These are phyloP conservation scores for Scomber scombrus DNA, from an alignment of 2,113 vertebrate species.

Conservation along the genomic window DNA sequence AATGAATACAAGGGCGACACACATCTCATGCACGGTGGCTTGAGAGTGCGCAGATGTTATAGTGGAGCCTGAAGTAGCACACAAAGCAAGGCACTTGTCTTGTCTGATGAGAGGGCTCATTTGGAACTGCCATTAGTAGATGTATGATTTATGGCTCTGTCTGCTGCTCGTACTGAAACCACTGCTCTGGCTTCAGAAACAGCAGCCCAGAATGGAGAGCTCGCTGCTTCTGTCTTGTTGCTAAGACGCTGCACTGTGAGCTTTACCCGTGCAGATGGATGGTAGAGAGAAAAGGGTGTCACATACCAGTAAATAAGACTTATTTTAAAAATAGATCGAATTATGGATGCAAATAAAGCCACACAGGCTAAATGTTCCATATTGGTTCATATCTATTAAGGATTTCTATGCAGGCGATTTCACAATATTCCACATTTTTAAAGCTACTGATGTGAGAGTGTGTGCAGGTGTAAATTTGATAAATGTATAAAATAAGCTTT, in stretches of 20 bases:
- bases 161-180: constrained; percentile 63
- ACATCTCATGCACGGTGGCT: constrained; percentile 57
- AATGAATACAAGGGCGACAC: constrained; percentile 69
- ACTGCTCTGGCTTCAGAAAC: constrained; percentile 49
- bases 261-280: constrained; percentile 17
- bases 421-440: neutral
- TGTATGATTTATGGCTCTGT: constrained; percentile 80
- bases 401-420: neutral
- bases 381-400: neutral
- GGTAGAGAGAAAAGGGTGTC: constrained; percentile 13
- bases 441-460: neutral
- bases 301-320: constrained; percentile 4
- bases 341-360: constrained; percentile 9
- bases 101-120: constrained; percentile 84
- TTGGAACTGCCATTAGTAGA: constrained; percentile 82
- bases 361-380: neutral
- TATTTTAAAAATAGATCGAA: constrained; percentile 14
- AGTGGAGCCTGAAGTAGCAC: constrained; percentile 77
- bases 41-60: constrained; percentile 80
- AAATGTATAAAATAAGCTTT: neutral
- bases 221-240: constrained; percentile 34
- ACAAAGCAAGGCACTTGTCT: constrained; percentile 85
- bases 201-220: constrained; percentile 29
- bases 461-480: neutral
- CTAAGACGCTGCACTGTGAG: constrained; percentile 27